A percentile compares a stretch with the other conserved stretches of the same genome.
Conservation (phyloP, 1,140 invertebrate genomes). For the Zaprionus ghesquierei region DNA sequence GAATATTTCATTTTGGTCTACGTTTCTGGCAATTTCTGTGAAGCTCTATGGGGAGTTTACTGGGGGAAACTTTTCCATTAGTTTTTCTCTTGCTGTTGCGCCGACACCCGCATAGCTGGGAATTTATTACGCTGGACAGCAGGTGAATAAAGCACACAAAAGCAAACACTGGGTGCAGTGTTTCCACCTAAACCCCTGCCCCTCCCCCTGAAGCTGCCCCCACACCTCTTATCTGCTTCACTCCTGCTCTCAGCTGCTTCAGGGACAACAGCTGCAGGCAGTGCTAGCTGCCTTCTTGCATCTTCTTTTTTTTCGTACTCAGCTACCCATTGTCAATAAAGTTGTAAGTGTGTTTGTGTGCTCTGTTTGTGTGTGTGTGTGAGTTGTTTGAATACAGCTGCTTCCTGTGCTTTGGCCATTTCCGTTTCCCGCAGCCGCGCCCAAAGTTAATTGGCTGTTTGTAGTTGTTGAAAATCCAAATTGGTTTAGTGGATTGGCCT, state of each 20-base stretch:
- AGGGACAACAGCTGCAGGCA: slow-evolving; percentile 27
- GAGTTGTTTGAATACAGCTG: slow-evolving; percentile 43
- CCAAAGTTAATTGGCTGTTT: slow-evolving; percentile 74
- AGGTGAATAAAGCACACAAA: slow-evolving; percentile 18
- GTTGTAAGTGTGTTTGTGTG: background rate
- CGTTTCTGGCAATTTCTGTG: background rate
- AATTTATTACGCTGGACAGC: slow-evolving; percentile 12
- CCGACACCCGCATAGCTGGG: slow-evolving; percentile 17
- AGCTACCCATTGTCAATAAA: slow-evolving; percentile 33
- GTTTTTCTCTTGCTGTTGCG: background rate
- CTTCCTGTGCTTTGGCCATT: slow-evolving; percentile 51
- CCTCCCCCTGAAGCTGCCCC: too few relatives aligned
- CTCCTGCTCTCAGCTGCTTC: too few relatives aligned
- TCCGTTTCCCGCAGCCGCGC: slow-evolving; percentile 43
- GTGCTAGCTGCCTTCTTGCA: slow-evolving; percentile 20
- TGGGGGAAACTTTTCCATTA: slow-evolving; percentile 19
- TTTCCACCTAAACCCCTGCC: background rate
- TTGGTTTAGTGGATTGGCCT: slow-evolving; percentile 57
- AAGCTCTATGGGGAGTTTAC: background rate
- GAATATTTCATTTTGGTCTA: background rate
- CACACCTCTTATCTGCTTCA: background rate
- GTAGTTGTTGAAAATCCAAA: slow-evolving; percentile 58
- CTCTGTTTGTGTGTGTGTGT: background rate
- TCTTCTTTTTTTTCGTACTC: slow-evolving; percentile 27
- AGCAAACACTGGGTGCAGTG: background rate